Evolutionary conservation across 1,140 invertebrate species (phyloP), one percentile per base, ranked within the genome.

Genomic region (Drosophila sechellia): DNA sequence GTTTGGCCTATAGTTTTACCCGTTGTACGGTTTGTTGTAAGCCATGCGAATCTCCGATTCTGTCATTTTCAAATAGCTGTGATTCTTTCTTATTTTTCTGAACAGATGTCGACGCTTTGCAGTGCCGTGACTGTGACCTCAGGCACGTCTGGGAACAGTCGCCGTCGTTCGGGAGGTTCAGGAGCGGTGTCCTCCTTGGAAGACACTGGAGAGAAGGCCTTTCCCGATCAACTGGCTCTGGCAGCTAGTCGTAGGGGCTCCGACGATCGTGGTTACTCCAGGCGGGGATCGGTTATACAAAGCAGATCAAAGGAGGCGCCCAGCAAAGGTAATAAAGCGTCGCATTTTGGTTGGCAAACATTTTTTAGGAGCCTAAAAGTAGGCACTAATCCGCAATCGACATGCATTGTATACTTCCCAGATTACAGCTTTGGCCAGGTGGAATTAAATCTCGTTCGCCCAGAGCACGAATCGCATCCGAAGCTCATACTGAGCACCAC

Each of bases 391-490:
- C n/a, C 1, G 5, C 5, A 6, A 48, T n/a, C 3, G 22, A 31
- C 31, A 31, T 27, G 1, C 5, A n/a, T 31, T 37, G 4, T 20
- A n/a, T 43, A 35, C 42, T 31, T 10, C 5, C 11, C 27, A 91
- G 90, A 91, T 42, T 91, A 70, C 22, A 55, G 42, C 61, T 91
- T 91, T 10, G 80, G 77, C 0, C 83, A 91, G 6, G 58, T 90
- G 59, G 90, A 91, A 45, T 34, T 89, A 8, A 91, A 91, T 64
- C 65, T 91, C 2, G 76, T 91, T 58, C 69, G 84, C 12, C 86
- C 86, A 15, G 90, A 91, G 13, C 72, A 91, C 5, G 75, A 74
- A 20, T 54, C 60, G 12, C 79, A 77, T 15, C 31, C 54, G 39
- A 86, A 87, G 22, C 46, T 76, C 27, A 54, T 69, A 43, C 43